Evolutionary conservation across 2,797 vertebrate species (phyloP).

Genomic region (Catharus ustulatus): DNA sequence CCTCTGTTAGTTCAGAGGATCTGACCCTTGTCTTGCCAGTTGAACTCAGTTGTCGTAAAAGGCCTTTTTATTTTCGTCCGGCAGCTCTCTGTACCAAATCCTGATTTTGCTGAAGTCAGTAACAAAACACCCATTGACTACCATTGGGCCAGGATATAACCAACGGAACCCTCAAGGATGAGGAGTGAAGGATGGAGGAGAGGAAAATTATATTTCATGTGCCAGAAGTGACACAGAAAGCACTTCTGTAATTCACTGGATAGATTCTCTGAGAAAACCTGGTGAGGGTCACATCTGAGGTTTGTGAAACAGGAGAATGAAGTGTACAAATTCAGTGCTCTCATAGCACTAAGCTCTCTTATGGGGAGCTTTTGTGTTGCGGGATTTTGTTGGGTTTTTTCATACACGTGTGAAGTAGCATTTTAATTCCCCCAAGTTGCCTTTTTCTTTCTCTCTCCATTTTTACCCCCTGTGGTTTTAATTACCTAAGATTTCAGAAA

Average conservation of each 20-base stretch:
- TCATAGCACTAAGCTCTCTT: not conserved
- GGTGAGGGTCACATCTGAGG: not conserved
- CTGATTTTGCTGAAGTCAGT: constrained; percentile 12
- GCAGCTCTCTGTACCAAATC: constrained; percentile 16
- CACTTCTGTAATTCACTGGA: not conserved
- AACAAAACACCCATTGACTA: constrained; percentile 25
- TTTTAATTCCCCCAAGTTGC: not conserved
- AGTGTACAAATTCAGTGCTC: not conserved
- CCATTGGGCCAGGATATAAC: not conserved
- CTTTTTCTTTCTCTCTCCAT: not conserved
- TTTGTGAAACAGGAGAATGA: not conserved
- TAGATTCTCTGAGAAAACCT: not conserved
- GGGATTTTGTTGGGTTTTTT: not conserved
- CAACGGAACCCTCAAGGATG: not conserved
- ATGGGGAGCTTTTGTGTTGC: not conserved
- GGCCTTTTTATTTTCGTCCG: constrained; percentile 47
- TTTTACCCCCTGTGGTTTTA: not conserved
- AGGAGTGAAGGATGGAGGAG: not conserved
- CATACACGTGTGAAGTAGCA: not conserved
- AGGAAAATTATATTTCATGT: not conserved
- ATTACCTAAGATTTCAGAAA: not conserved
- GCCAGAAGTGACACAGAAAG: not conserved
- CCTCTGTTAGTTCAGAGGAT: not conserved
- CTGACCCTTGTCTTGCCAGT: not conserved
- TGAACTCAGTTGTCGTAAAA: constrained; percentile 43